These are phyloP conservation scores for Sepioteuthis lessoniana DNA, from an alignment of 2,888 invertebrate species.

Conservation along the genomic window DNA sequence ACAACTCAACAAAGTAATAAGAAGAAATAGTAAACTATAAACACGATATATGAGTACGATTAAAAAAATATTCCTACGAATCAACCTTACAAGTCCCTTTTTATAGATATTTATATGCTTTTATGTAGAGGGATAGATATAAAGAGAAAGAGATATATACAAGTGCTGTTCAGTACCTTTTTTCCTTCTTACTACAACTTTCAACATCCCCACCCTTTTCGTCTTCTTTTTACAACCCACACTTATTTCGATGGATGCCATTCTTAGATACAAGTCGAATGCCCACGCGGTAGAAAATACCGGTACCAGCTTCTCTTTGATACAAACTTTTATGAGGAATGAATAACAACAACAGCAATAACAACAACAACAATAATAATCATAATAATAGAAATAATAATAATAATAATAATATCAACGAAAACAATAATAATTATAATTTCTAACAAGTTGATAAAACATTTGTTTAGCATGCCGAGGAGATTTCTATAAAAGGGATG, in stretches of 20 bases:
- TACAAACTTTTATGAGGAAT: no score
- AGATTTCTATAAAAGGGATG: conserved; percentile 4
- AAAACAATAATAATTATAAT: background rate
- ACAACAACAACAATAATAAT: no score
- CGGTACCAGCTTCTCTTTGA: background rate
- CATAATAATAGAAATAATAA: background rate
- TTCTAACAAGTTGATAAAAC: background rate
- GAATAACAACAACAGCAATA: no score
- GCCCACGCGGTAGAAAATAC: background rate
- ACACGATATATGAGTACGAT: no score
- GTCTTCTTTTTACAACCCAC: background rate
- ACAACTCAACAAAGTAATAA: background rate
- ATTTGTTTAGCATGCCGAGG: background rate
- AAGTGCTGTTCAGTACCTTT: background rate
- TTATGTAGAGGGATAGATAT: no score
- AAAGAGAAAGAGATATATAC: no score
- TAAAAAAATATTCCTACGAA: no score
- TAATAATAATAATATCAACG: background rate
- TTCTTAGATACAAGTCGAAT: background rate
- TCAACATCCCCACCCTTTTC: background rate
- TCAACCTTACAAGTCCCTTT: no score
- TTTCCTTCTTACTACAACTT: background rate
- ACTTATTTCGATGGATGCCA: background rate
- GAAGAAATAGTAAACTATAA: background rate
- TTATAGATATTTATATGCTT: no score